phyloP scores from a whole-genome alignment of 2,797 vertebrate species.

The Iguana delicatissima region DNA sequence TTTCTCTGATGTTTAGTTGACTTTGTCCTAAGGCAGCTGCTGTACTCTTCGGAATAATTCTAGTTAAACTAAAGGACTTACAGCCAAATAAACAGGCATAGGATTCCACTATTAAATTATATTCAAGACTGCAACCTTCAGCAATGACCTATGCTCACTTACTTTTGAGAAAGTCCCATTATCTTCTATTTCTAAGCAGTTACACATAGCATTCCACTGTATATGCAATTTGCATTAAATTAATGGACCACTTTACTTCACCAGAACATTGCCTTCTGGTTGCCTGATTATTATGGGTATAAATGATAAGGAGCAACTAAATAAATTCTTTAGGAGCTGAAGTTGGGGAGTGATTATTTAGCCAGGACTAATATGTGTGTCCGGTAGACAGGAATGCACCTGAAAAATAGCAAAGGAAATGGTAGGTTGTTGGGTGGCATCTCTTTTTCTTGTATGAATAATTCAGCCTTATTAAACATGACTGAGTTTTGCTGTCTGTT shows the following conservation, averaged over 20 bases:
- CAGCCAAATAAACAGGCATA: neutral
- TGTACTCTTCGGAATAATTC: neutral
- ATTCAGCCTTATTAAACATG: constrained; percentile 41
- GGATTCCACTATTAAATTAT: neutral
- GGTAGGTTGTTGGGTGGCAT: neutral
- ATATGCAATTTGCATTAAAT: neutral
- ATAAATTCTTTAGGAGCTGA: constrained; percentile 40
- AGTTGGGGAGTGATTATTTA: constrained; percentile 37
- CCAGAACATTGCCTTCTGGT: neutral
- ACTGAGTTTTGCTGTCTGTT: constrained; percentile 9
- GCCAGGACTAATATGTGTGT: constrained; percentile 10
- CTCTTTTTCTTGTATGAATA: constrained; percentile 14
- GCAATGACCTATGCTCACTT: neutral
- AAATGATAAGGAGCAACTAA: constrained; percentile 9
- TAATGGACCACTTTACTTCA: neutral
- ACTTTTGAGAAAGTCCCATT: neutral
- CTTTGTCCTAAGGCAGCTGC: neutral
- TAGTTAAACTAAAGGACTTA: neutral
- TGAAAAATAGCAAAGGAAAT: constrained; percentile 25
- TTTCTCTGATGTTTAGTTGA: neutral
- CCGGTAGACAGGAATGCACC: neutral
- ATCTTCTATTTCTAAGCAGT: neutral
- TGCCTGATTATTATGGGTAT: constrained; percentile 10
- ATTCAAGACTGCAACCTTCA: neutral
- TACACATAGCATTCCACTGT: neutral